Base-by-base conservation (phyloP, 2,888 invertebrate species). In the Alsophila aescularia region DNA sequence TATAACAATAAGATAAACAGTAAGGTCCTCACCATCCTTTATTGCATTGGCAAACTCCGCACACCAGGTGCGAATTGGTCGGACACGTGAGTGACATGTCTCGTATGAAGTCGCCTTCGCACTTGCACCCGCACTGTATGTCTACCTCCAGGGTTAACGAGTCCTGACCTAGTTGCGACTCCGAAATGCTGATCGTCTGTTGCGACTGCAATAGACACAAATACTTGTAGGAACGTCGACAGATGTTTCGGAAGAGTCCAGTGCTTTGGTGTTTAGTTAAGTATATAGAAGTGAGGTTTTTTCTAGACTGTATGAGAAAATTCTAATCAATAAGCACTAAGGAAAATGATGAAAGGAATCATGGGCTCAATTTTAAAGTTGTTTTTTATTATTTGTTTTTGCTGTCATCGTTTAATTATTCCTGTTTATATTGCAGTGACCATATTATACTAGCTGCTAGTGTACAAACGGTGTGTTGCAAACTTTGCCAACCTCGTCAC, bases 91-190 rank as follows among this genome's bases (percentile, higher is more conserved):
- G 70, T 0, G 69, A 53, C 70, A 82, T 75, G 41, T 79, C 79
- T 70, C 69, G 80, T 73, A 76, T 72, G 29, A 58, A 39, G 47
- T 91, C 76, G 39, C 79, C 73, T 12, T 85, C 81, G 71, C 95
- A 96, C 9, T 93, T 93, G 74, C 96, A 96, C 27, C 96, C 94
- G 70, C 96, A 95, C 61, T 95, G 93, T 45, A 97, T 87, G 66
- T 96, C 94, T 35, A 97, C 92, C 43, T 96, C 94, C 37, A 98
- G 82, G 10, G 93, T 91, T 52, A 97, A 80, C 13, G 89, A 84
- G 68, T 95, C 95, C 41, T 96, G 96, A 2, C 94, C 94, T 42
- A 98, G 90, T 48, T 96, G 96, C 2, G 95, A 94, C 66, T 97
- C 97, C 54, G 95, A 95, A 69, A 98, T 95, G 10, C 87, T 88